Base-by-base conservation (phyloP, 92 coral and sea anemone genomes). In the Desmophyllum pertusum region DNA sequence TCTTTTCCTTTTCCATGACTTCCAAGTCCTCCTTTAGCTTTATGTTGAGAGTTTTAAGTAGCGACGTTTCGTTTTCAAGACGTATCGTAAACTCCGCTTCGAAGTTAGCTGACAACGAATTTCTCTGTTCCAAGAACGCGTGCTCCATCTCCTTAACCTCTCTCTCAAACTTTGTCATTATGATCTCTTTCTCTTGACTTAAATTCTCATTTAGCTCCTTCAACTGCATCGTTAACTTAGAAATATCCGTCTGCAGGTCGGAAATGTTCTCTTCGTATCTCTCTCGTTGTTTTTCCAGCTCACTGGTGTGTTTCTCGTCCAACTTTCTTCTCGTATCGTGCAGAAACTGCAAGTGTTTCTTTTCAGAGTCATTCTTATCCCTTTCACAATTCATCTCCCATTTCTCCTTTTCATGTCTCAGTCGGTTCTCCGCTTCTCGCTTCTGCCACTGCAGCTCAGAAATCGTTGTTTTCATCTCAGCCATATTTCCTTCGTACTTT, bases 381-480 rank as follows among this genome's bases (percentile, higher is more conserved):
- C 95, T 87, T 81, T 97, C 98, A 35, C 73, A 89, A n/a, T 80
- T 92, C 76, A 94, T 84, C 75, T 97, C 98, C 79, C 90, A 77
- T 80, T 87, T 92, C 71, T 97, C 99, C 80, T 90, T 92, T 52
- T 94, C 98, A 38, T 94, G 98, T 68, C 95, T 75, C 41, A 85
- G 37, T 37, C 90, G 89, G 71, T 92, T 93, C 39, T 97, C 99
- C 14, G 90, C 79, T 70, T 97, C 99, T 83, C 96, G 78, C 62
- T 86, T 92, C 80, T 97, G 98, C 96, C 96, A 97, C 78, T 97
- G 98, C 42, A 97, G 74, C 42, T 97, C 99, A 31, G 98, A 81
- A 76, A 88, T 89, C 53, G 92, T 79, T 59, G 94, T 75, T 78
- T 94, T 90, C 53, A 94, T 76, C 66, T 90, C 96, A 21, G 93